Evolutionary conservation across 2,888 invertebrate genomes (phyloP).

Genomic region (Eristalinus sepulchralis): DNA sequence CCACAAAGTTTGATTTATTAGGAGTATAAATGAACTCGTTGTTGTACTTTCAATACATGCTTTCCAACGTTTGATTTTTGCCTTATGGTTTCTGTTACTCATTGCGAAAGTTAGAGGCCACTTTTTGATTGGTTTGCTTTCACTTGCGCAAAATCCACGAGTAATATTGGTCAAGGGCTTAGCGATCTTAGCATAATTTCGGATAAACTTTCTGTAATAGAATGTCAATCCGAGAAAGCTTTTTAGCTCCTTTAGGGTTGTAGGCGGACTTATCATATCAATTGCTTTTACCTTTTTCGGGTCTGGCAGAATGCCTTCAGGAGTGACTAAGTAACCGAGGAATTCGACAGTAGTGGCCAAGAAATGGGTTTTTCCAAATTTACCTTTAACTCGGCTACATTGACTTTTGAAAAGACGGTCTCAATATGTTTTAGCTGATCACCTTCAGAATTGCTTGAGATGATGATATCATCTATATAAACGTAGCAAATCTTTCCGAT

Average conservation of each 20-base stretch:
- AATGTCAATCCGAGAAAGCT: slow-evolving; percentile 39
- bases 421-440: too few species aligned
- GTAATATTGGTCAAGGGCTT: too few species aligned
- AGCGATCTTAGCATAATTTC: too few species aligned
- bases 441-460: neutral
- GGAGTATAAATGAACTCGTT: slow-evolving; percentile 11
- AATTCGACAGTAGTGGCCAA: slow-evolving; percentile 52
- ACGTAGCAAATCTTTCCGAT: slow-evolving; percentile 24
- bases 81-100: neutral
- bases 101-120: neutral
- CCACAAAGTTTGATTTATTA: slow-evolving; percentile 11
- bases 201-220: too few species aligned
- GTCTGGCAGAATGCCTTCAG: slow-evolving; percentile 47
- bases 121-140: neutral
- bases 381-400: too few species aligned
- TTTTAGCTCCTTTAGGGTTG: slow-evolving; percentile 57
- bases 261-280: slow-evolving; percentile 33
- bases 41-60: neutral
- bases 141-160: too few species aligned
- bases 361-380: slow-evolving; percentile 9
- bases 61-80: neutral
- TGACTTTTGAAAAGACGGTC: too few species aligned
- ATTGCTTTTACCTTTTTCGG: slow-evolving; percentile 34
- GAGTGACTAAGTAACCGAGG: slow-evolving; percentile 46
- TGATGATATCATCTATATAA: too few species aligned